phyloP scores from a whole-genome alignment of 2,888 invertebrate species.

The Drosophila meridiana region DNA sequence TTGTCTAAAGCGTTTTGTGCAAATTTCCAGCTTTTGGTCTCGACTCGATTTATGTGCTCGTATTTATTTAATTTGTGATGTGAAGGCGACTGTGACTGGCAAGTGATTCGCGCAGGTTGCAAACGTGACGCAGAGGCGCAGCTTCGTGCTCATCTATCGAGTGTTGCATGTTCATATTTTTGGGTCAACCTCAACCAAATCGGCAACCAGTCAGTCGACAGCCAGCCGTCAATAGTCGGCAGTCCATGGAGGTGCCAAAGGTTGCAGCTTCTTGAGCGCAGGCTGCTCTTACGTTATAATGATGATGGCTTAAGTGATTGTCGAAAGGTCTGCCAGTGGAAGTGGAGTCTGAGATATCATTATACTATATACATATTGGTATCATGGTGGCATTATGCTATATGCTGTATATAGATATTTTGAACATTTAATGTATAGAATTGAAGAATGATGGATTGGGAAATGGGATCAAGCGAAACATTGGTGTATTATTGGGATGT shows the following conservation, averaged over 20 bases:
- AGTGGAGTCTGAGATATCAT: not conserved
- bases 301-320: not conserved
- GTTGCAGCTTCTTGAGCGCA: constrained; percentile 31
- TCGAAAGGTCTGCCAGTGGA: not conserved
- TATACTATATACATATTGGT: not conserved
- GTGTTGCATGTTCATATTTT: constrained; percentile 53
- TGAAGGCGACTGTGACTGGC: constrained; percentile 33
- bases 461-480: not conserved
- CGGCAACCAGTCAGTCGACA: not conserved
- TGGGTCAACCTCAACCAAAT: constrained; percentile 38
- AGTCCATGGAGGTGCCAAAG: constrained; percentile 17
- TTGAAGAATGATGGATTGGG: not conserved
- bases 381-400: not conserved
- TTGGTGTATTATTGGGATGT: no score
- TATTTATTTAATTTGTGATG: constrained; percentile 72
- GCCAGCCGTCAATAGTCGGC: not conserved
- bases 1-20: constrained; percentile 79
- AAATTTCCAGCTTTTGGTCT: constrained; percentile 54
- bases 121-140: constrained; percentile 30
- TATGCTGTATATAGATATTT: not conserved
- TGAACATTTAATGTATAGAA: not conserved
- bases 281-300: not conserved
- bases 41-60: constrained; percentile 66
- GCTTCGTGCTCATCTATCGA: constrained; percentile 41
- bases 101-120: constrained; percentile 36